Conservation (phyloP, 2,113 vertebrate species). For the Lophotis ruficrista region DNA sequence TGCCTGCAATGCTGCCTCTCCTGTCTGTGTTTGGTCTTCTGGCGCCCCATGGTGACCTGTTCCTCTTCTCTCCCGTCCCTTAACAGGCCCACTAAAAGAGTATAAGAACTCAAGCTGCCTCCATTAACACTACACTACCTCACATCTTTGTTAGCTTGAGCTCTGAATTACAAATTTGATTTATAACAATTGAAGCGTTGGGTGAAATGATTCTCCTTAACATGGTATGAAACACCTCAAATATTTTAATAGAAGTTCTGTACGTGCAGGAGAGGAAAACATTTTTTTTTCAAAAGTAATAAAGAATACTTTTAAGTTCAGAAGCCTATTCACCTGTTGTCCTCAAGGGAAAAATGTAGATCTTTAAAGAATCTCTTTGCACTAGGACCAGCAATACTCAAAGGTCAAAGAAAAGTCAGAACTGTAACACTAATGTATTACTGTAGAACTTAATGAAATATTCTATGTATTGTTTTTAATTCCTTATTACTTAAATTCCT, state of each 20-base stretch:
- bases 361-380: not conserved
- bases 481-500: constrained; percentile 22
- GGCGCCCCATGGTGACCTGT: not conserved
- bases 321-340: not conserved
- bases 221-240: not conserved
- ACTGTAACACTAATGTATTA: not conserved
- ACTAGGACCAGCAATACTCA: not conserved
- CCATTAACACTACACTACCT: not conserved
- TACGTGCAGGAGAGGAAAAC: not conserved
- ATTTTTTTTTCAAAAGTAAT: not conserved
- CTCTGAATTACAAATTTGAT: not conserved
- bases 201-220: not conserved
- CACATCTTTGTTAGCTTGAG: not conserved
- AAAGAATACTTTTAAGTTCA: not conserved
- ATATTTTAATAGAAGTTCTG: not conserved
- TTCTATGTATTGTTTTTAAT: constrained; percentile 6
- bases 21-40: not conserved
- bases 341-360: not conserved
- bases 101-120: not conserved
- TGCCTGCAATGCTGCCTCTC: not conserved
- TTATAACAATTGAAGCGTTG: not conserved
- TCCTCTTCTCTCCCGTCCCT: not conserved
- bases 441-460: not conserved
- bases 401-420: constrained; percentile 23
- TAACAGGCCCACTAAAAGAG: not conserved